phyloP scores from a whole-genome alignment of 1,140 invertebrate genomes.

The Chrysopa pallens region DNA sequence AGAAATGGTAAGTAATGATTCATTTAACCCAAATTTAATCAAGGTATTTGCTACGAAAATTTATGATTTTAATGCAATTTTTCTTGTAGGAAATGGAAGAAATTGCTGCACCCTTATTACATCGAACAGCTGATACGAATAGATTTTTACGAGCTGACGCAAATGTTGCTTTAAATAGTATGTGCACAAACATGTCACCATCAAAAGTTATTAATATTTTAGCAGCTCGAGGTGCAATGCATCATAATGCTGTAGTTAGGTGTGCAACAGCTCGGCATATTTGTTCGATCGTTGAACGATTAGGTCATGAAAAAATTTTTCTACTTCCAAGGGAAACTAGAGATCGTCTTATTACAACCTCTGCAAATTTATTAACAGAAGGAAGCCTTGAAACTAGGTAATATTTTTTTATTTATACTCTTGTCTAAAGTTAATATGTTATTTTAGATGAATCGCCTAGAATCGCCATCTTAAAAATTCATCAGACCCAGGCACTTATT shows the following conservation, averaged over 20 bases:
- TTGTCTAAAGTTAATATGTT: too few relatives aligned
- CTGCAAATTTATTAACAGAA: slow-evolving; percentile 69
- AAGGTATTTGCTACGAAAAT: background rate
- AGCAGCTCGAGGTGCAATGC: slow-evolving; percentile 37
- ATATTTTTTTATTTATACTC: background rate
- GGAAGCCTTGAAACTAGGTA: slow-evolving; percentile 71
- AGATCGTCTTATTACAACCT: slow-evolving; percentile 59
- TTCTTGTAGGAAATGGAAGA: slow-evolving; percentile 64
- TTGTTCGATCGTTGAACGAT: slow-evolving; percentile 41
- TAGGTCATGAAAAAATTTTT: slow-evolving; percentile 57
- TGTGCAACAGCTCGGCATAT: slow-evolving; percentile 64
- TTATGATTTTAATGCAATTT: slow-evolving; percentile 6
- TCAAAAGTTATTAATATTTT: slow-evolving; percentile 31
- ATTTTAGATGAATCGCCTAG: too few relatives aligned
- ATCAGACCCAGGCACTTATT: too few relatives aligned
- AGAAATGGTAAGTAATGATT: slow-evolving; percentile 42
- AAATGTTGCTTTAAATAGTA: slow-evolving; percentile 56
- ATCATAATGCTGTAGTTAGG: slow-evolving; percentile 72
- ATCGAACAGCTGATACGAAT: slow-evolving; percentile 82
- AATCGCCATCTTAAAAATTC: too few relatives aligned
- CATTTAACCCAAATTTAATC: background rate
- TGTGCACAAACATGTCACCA: slow-evolving; percentile 51
- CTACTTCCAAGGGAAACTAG: slow-evolving; percentile 55
- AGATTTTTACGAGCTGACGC: slow-evolving; percentile 79
- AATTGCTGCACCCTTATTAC: slow-evolving; percentile 56